Base-by-base conservation (phyloP, 37 sponge, comb jelly and placozoan genomes). In the Tethya wilhelma region DNA sequence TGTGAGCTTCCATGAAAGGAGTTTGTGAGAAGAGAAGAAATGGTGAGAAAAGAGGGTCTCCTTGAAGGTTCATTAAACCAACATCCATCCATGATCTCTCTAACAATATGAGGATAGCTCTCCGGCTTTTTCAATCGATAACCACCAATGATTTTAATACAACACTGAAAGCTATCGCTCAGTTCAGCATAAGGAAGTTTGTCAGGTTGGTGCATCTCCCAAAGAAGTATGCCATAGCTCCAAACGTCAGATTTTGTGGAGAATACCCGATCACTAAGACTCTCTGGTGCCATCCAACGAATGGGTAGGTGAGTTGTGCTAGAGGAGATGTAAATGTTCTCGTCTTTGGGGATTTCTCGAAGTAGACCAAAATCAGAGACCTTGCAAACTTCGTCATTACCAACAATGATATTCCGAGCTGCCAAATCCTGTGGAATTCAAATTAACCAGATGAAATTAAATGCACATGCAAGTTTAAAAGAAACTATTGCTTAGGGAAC, bases 351-450 rank as follows among this genome's bases (percentile, higher is more conserved):
- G 25, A 82, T 19, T 60, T 88, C 89, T 12, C 89, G 59, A 22
- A 90, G 74, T 4, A 94, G 71, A 36, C 95, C 95, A 85, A 94
- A 90, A 69, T 94, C 95, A 1, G 91, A 82, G 19, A 94, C 91
- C 82, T 94, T 94, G 63, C 95, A 94, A 5, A 80, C 62, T 41
- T 87, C 91, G 25, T 81, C 57, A 2, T 82, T 83, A 17, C 74
- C 81, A 14, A 94, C 79, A 26, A 94, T 66, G 33, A 94, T 60
- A 73, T 94, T 94, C 9, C 95, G 78, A 29, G 95, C 95, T 9
- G 94, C 94, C 8, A 93, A 79, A 41, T 93, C 94, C 94, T 93
- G n/a, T n/a, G n/a, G 42, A n/a, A 69, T n/a, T n/a, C n/a, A n/a
- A n/a, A n/a, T n/a, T n/a, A n/a, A n/a, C n/a, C n/a, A n/a, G n/a